A percentile compares a stretch with the other conserved stretches of the same genome.
These are phyloP conservation scores for Metallyticus violacea DNA, from an alignment of 2,888 invertebrate genomes.

Conservation along the genomic window DNA sequence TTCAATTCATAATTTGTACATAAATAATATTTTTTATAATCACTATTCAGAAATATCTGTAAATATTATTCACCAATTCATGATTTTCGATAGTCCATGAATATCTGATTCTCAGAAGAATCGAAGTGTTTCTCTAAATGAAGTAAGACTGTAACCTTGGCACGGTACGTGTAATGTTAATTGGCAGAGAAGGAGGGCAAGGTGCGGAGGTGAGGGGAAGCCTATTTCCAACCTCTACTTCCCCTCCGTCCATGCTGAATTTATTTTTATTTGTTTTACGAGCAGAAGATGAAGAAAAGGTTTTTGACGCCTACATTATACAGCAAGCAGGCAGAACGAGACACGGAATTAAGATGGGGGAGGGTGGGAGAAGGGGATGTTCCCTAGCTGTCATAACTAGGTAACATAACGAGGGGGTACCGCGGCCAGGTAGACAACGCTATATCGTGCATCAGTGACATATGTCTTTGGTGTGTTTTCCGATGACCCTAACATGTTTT, in stretches of 20 bases:
- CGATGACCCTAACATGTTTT: too few species aligned
- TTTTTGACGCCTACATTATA: conserved; percentile 24
- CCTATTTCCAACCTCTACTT: neutral
- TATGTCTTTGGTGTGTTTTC: neutral
- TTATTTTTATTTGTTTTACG: conserved; percentile 22
- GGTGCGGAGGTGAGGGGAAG: neutral
- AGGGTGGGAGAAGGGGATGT: conserved; percentile 11
- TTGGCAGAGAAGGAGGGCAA: neutral
- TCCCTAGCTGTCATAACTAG: conserved; percentile 22
- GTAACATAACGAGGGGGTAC: conserved; percentile 20
- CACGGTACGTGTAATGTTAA: neutral
- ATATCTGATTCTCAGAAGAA: too few species aligned
- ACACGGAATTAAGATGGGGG: neutral
- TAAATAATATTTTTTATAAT: too few species aligned
- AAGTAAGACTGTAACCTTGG: neutral
- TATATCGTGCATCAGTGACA: neutral
- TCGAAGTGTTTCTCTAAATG: neutral
- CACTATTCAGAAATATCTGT: too few species aligned
- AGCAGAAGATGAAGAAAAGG: conserved; percentile 19
- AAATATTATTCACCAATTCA: too few species aligned
- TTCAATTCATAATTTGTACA: too few species aligned
- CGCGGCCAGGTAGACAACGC: neutral
- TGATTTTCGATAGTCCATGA: too few species aligned
- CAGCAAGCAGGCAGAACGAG: neutral
- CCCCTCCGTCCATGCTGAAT: conserved; percentile 3